These are phyloP conservation scores for Platyura marginata DNA, from an alignment of 1,140 invertebrate species.

Conservation along the genomic window DNA sequence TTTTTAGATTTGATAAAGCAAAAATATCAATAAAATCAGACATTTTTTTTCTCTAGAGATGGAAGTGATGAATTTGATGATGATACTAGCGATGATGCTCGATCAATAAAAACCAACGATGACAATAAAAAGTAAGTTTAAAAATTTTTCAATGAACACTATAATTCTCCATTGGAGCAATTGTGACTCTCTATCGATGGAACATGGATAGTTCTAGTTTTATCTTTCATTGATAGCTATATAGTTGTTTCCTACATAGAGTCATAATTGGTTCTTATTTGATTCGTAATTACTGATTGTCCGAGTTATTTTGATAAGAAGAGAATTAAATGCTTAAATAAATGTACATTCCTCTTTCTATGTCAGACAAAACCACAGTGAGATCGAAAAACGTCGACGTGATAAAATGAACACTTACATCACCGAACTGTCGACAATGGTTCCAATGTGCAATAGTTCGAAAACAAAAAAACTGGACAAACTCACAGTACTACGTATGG, in stretches of 20 bases:
- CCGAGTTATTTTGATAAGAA: neutral
- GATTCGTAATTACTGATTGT: conserved; percentile 1
- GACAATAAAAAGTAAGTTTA: conserved; percentile 46
- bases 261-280: neutral
- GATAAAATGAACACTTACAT: conserved; percentile 97
- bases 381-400: conserved; percentile 82
- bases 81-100: conserved; percentile 36
- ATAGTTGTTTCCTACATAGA: too few relatives aligned
- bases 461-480: conserved; percentile 89
- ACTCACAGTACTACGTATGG: conserved; percentile 81
- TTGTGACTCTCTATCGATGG: too few relatives aligned
- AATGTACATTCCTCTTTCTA: neutral
- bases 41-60: conserved; percentile 27
- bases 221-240: too few relatives aligned
- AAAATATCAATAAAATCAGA: neutral
- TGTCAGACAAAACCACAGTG: conserved; percentile 77
- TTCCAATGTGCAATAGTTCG: conserved; percentile 75
- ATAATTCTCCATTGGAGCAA: too few relatives aligned
- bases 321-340: neutral
- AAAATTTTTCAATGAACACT: too few relatives aligned
- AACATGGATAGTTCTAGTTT: too few relatives aligned
- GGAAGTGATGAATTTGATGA: conserved; percentile 37
- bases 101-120: conserved; percentile 37
- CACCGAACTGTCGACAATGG: conserved; percentile 71
- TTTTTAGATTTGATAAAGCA: neutral